Conservation (phyloP, 2,797 vertebrate genomes). For the Erpetoichthys calabaricus region DNA sequence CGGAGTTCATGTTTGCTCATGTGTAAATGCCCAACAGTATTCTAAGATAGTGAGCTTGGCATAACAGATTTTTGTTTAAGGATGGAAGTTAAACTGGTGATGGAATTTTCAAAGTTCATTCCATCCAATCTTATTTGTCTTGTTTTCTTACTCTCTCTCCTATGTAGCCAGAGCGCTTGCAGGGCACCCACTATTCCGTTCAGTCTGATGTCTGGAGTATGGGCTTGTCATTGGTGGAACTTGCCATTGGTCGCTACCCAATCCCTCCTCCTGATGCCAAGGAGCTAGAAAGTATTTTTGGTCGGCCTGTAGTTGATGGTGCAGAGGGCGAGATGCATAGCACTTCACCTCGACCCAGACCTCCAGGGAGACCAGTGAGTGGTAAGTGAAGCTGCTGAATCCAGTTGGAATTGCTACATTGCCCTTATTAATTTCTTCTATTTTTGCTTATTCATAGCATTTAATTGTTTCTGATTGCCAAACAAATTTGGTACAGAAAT, state of each 20-base stretch:
- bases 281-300: constrained; percentile 89
- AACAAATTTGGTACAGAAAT: no score
- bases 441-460: no score
- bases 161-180: constrained; percentile 84
- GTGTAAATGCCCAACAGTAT: no score
- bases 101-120: no score
- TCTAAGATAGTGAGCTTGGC: no score
- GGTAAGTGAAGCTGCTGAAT: constrained; percentile 44
- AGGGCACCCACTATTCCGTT: constrained; percentile 94
- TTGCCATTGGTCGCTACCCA: constrained; percentile 88
- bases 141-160: no score
- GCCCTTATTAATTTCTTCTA: no score
- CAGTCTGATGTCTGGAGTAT: constrained; percentile 98
- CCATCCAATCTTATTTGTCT: no score
- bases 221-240: constrained; percentile 92
- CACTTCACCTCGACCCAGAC: constrained; percentile 70
- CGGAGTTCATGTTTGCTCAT: no score
- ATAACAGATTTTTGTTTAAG: no score
- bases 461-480: no score
- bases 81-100: no score
- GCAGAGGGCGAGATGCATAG: constrained; percentile 64
- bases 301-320: constrained; percentile 65
- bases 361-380: constrained; percentile 76
- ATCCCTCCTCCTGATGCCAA: constrained; percentile 88
- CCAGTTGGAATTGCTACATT: neutral